A percentile compares a stretch with the other conserved stretches of the same genome.
phyloP scores from a whole-genome alignment of 2,797 vertebrate species.

The Gobio occitaniae region DNA sequence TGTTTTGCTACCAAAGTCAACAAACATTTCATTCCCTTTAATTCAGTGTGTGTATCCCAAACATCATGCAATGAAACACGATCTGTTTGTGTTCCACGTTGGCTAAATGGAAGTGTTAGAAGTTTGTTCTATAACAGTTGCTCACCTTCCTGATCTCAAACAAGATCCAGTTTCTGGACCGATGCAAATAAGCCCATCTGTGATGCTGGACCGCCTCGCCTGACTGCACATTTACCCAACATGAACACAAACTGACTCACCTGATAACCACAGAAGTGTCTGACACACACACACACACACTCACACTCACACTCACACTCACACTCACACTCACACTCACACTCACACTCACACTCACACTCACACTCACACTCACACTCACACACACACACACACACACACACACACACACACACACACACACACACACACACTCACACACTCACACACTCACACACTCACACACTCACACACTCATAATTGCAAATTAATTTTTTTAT shows the following conservation, averaged over 20 bases:
- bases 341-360: too few relatives aligned
- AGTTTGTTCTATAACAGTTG: conserved; percentile 50
- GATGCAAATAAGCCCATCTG: conserved; percentile 54
- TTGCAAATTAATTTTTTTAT: not conserved
- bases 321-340: not conserved
- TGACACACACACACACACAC: not conserved
- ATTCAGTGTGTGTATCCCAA: conserved; percentile 43
- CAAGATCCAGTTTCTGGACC: conserved; percentile 38
- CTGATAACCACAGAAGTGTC: conserved; percentile 77
- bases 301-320: too few relatives aligned
- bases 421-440: not conserved
- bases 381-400: not conserved
- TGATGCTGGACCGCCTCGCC: conserved; percentile 29
- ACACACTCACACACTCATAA: not conserved
- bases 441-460: not conserved
- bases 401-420: not conserved
- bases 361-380: too few relatives aligned
- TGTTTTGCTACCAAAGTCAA: conserved; percentile 35
- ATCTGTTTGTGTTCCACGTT: conserved; percentile 42
- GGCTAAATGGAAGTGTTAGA: conserved; percentile 34
- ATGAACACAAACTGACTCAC: conserved; percentile 71
- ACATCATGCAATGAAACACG: conserved; percentile 38
- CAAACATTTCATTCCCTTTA: conserved; percentile 50
- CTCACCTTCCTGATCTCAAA: conserved; percentile 35
- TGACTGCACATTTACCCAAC: conserved; percentile 8